These are phyloP conservation scores for Telenomus remus DNA, from an alignment of 1,140 invertebrate genomes.

Conservation along the genomic window DNA sequence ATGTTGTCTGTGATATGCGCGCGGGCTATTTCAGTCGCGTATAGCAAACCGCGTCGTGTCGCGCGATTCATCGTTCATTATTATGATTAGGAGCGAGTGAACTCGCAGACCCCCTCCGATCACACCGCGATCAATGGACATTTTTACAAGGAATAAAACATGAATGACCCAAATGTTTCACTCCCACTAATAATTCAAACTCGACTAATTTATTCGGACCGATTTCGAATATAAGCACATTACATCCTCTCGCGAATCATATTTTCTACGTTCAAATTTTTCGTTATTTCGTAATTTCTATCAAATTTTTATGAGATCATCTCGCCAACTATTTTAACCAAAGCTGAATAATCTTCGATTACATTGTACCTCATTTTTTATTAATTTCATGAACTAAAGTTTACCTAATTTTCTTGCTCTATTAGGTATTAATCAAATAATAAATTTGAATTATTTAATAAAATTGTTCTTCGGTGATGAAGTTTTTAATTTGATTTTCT, in stretches of 20 bases:
- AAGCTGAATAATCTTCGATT: too few relatives aligned
- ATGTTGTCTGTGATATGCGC: constrained; percentile 13
- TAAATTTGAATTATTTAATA: too few relatives aligned
- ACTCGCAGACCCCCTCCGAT: constrained; percentile 13
- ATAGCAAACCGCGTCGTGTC: constrained; percentile 2
- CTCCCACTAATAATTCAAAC: constrained; percentile 18
- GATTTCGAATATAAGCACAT: background rate
- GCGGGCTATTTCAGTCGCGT: constrained; percentile 25
- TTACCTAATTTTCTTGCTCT: too few relatives aligned
- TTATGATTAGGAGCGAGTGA: constrained; percentile 36
- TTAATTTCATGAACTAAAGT: too few relatives aligned
- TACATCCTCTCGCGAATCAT: background rate
- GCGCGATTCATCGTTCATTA: constrained; percentile 33
- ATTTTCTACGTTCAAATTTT: background rate
- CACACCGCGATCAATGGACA: constrained; percentile 31
- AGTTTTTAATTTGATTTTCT: too few relatives aligned
- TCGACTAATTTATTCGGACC: constrained; percentile 5
- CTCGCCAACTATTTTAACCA: too few relatives aligned
- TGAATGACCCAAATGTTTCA: constrained; percentile 24
- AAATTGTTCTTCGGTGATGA: too few relatives aligned
- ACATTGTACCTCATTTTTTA: too few relatives aligned
- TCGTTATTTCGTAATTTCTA: too few relatives aligned
- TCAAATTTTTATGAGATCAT: too few relatives aligned
- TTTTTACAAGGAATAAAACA: constrained; percentile 34
- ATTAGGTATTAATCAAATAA: too few relatives aligned